Evolutionary conservation across 2,113 vertebrate genomes (phyloP).

Genomic region (Corythornis madagascariensis): DNA sequence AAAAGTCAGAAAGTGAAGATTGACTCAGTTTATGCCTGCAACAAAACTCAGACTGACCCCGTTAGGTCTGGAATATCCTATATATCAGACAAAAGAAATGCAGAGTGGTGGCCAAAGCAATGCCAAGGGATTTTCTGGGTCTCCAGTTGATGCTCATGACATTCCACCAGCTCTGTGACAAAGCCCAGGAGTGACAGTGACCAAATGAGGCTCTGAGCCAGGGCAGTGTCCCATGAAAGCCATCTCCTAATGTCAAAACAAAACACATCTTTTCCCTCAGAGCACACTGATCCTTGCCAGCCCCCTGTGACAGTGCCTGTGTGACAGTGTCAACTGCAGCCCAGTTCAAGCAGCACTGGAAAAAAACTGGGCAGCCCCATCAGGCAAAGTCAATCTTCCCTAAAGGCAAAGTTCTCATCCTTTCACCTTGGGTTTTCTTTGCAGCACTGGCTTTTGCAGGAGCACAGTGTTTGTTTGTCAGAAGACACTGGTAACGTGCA

Average conservation of each 20-base stretch:
- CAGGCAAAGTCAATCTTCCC: not conserved
- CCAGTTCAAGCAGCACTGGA: not conserved
- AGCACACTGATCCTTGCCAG: not conserved
- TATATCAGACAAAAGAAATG: not conserved
- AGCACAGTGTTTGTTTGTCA: fast-evolving
- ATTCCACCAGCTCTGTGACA: not conserved
- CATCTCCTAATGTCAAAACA: not conserved
- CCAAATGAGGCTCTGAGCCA: not conserved
- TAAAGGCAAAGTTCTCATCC: not conserved
- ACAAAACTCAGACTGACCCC: not conserved
- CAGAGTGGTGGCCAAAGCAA: not conserved
- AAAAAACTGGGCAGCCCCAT: not conserved
- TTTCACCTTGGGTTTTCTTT: fast-evolving
- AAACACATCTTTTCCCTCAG: not conserved
- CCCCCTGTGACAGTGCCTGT: not conserved
- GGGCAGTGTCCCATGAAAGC: not conserved
- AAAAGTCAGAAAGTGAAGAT: not conserved
- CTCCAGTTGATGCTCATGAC: fast-evolving
- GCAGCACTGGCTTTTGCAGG: not conserved
- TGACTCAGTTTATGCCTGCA: not conserved
- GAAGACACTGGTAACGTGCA: not conserved
- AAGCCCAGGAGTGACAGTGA: not conserved
- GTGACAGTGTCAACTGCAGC: not conserved
- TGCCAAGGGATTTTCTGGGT: not conserved
- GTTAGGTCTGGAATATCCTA: not conserved